These are phyloP conservation scores for Pandemis corylana DNA, from an alignment of 2,888 invertebrate genomes.

Conservation along the genomic window DNA sequence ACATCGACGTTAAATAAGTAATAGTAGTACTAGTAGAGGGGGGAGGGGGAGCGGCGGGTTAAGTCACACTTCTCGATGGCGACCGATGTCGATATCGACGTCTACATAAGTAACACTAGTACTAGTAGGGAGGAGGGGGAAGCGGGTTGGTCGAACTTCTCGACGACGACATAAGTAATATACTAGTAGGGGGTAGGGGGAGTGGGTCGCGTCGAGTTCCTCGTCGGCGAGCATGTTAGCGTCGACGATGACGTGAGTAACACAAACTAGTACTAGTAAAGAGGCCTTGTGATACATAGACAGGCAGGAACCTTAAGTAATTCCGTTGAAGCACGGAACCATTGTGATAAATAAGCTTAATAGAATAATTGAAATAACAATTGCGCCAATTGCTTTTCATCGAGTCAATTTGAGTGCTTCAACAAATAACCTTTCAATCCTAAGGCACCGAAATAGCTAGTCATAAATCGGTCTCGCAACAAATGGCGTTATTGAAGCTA, in stretches of 20 bases:
- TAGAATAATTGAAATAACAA: conserved; percentile 2
- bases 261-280: not conserved
- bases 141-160: not conserved
- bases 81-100: conserved; percentile 90
- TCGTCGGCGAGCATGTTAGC: conserved; percentile 93
- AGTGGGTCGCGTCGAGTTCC: conserved; percentile 87
- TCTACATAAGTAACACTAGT: conserved; percentile 83
- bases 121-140: conserved; percentile 32
- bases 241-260: conserved; percentile 88
- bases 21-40: conserved; percentile 43
- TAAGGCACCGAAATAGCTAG: not conserved
- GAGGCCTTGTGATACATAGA: too few species aligned
- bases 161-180: too few species aligned
- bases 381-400: conserved; percentile 13
- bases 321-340: too few species aligned
- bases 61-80: conserved; percentile 93
- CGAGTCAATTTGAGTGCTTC: conserved; percentile 1
- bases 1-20: not conserved
- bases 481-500: conserved; percentile 1
- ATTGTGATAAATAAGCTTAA: not conserved
- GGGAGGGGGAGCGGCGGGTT: conserved; percentile 84
- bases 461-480: conserved; percentile 10
- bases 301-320: too few species aligned
- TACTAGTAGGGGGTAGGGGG: too few species aligned
- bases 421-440: conserved; percentile 8